Base-by-base conservation (phyloP, 2,113 vertebrate genomes). In the Alectura lathami region DNA sequence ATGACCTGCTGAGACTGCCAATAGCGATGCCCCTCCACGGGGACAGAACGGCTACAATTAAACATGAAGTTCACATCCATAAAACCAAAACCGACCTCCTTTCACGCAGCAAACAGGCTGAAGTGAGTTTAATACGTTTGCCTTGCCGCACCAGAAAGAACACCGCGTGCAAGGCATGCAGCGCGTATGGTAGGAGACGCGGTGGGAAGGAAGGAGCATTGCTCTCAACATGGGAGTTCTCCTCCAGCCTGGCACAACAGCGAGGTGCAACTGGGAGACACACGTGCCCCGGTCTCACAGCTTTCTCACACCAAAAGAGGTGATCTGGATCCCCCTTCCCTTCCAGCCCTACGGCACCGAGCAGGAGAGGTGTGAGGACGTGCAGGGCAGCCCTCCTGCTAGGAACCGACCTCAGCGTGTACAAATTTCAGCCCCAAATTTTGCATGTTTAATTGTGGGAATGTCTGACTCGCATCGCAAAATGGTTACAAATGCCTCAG, bases 1-100 rank as follows among this genome's bases (percentile, higher is more conserved):
- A 92, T 73, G 70, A 94, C 54, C 91, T 93, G 68, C 80, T 8
- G 53, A 94, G 72, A 42, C 90, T 97, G 76, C 64, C 6, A 1
- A 4, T 24, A 78, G 34, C n/a, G 53, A 45, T 75, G 77, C 21
- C 38, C 22, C 30, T 96, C 72, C 53, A 75, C 64, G 24, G 60
- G 68, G 80, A 42, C n/a, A 86, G 68, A 93, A 63, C 1, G 36
- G 42, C n/a, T 81, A 54, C n/a, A 78, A 66, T 78, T 30, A 64
- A 69, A 62, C 51, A 62, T 27, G 4, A 83, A 74, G 3, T 51
- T 63, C 3, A 73, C 38, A 43, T 59, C 20, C 74, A 75, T 40
- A 72, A 45, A 74, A 88, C 5, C 10, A 70, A 81, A 95, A 47
- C 15, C 0, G 3, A n/a, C n/a, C 30, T 63, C 51, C 34, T 93